These are phyloP conservation scores for Sarcophaga carnaria DNA, from an alignment of 2,888 invertebrate genomes.

Conservation along the genomic window DNA sequence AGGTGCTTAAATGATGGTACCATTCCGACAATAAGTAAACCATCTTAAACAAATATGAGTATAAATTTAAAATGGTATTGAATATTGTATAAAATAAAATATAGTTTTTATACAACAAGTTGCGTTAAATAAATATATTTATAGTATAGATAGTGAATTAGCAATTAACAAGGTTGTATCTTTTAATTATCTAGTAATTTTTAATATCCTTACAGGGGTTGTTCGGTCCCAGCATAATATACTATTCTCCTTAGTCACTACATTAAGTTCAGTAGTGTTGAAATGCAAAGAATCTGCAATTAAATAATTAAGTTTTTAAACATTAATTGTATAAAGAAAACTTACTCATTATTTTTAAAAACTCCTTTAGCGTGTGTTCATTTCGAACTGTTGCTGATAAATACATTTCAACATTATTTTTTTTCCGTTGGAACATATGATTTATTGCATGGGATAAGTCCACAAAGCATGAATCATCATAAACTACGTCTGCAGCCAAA, in stretches of 20 bases:
- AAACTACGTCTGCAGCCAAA: conserved; percentile 85
- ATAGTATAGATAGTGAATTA: too few relatives aligned
- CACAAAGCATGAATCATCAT: conserved; percentile 83
- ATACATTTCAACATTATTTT: conserved; percentile 80
- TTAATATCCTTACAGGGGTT: conserved; percentile 72
- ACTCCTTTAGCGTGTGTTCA: conserved; percentile 84
- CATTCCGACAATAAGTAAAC: conserved; percentile 77
- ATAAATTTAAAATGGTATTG: not conserved
- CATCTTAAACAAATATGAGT: conserved; percentile 23
- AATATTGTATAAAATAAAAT: too few relatives aligned
- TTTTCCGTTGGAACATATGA: conserved; percentile 77
- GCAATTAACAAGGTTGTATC: not conserved
- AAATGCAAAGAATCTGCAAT: conserved; percentile 62
- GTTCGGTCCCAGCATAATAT: conserved; percentile 73
- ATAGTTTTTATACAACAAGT: not conserved
- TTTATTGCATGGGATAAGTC: conserved; percentile 82
- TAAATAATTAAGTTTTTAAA: conserved; percentile 5
- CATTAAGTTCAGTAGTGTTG: conserved; percentile 49
- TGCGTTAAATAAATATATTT: not conserved
- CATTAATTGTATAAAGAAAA: conserved; percentile 1
- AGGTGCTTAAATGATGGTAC: conserved; percentile 79
- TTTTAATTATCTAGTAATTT: conserved; percentile 67
- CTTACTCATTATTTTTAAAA: conserved; percentile 84
- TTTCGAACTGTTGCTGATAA: conserved; percentile 86
- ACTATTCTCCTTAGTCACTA: conserved; percentile 66